Base-by-base conservation (phyloP, 2,797 vertebrate genomes). In the Platalea minor region DNA sequence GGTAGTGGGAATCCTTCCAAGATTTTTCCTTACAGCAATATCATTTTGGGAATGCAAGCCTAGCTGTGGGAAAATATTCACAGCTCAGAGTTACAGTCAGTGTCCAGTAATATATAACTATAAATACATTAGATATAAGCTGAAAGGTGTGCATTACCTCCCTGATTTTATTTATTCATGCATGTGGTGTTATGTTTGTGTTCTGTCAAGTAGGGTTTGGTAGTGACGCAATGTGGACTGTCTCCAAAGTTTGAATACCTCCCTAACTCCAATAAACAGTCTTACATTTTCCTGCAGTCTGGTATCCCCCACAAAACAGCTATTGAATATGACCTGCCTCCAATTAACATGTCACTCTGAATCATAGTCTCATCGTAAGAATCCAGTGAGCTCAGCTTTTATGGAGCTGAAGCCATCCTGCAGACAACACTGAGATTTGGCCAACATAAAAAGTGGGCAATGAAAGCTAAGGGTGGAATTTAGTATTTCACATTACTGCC, bases 371-470 rank as follows among this genome's bases (percentile, higher is more conserved):
- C 61, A 54, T 74, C 45, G 51, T 6, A 45, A 79, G 74, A 74
- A 41, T 10, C 61, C 72, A 59, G 9, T n/a, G 37, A 94, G 57
- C 68, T 84, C 84, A 63, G 51, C n/a, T 88, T 91, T 37, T 43
- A 85, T 11, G 25, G 41, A 67, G 56, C 39, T 92, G 73, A 93
- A 91, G 21, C 69, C 54, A 53, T 89, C 82, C 82, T 63, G 78
- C 95, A 96, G 76, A 41, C 51, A 76, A 57, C 63, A 50, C 43
- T 31, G 46, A 95, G 81, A 65, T 37, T 2, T 45, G 59, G 74
- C 35, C 85, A 95, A 79, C 75, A 68, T 31, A 89, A 91, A 90
- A 96, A 41, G 51, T 33, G 90, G 76, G 75, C 67, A 93, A 70
- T 24, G 80, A 95, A 95, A 63, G 51, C 51, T 69, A 81, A 93